Percentiles rank a stretch among this genome's conserved stretches.
Evolutionary conservation across 2,888 invertebrate genomes (phyloP).

Genomic region (Dioctria linearis): DNA sequence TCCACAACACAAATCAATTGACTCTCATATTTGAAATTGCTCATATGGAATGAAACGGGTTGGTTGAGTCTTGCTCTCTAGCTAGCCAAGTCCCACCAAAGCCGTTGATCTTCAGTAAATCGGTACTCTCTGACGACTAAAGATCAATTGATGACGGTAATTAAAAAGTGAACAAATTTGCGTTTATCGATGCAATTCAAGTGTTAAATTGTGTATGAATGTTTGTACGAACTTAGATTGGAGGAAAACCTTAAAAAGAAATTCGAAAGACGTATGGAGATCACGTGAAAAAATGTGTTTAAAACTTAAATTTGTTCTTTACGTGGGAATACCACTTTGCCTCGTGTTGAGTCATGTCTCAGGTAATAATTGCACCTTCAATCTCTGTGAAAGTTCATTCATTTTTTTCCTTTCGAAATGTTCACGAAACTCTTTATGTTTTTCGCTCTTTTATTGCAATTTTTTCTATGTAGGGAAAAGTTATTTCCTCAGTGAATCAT

Average conservation of each 20-base stretch:
- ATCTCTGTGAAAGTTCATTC: slow-evolving; percentile 8
- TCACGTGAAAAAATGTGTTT: slow-evolving; percentile 1
- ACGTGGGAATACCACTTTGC: slow-evolving; percentile 19
- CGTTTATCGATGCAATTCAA: not conserved
- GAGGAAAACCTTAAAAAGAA: too few species aligned
- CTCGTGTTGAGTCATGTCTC: slow-evolving; percentile 3
- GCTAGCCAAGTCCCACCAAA: not conserved
- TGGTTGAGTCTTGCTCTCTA: not conserved
- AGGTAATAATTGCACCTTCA: slow-evolving; percentile 20
- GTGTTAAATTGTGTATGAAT: slow-evolving; percentile 9
- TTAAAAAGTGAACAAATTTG: slow-evolving; percentile 19
- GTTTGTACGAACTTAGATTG: not conserved
- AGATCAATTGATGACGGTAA: slow-evolving; percentile 4
- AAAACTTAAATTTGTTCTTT: not conserved
- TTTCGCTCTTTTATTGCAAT: too few species aligned
- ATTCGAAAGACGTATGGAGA: not conserved
- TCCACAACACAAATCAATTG: too few species aligned
- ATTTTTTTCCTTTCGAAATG: not conserved
- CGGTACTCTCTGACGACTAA: slow-evolving; percentile 7
- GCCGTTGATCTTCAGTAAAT: slow-evolving; percentile 19
- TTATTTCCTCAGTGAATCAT: too few species aligned
- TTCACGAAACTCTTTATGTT: not conserved
- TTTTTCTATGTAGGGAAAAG: too few species aligned
- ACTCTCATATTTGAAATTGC: too few species aligned
- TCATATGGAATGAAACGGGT: too few species aligned